Percentiles rank a stretch among this genome's conserved stretches.
These are phyloP conservation scores for Pandemis heparana DNA, from an alignment of 2,888 invertebrate species.

Conservation along the genomic window DNA sequence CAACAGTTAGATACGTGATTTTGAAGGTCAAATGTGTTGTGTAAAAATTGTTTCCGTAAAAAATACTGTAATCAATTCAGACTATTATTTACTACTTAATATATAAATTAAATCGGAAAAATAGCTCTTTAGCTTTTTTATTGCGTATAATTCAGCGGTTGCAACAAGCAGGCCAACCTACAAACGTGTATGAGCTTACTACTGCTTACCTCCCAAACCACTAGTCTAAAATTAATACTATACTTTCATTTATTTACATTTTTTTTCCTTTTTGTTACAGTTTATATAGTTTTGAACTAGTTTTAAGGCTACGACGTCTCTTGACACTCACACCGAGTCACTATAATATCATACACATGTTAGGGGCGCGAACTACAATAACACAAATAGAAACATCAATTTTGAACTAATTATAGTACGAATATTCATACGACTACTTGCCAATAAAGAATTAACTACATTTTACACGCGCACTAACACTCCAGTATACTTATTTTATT, in stretches of 20 bases:
- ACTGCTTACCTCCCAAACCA: slow-evolving; percentile 69
- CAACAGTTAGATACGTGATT: too few species aligned
- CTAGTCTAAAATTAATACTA: slow-evolving; percentile 78
- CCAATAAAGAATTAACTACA: slow-evolving; percentile 59
- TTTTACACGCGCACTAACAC: slow-evolving; percentile 76
- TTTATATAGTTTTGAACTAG: slow-evolving; percentile 84
- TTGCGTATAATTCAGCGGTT: slow-evolving; percentile 42
- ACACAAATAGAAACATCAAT: slow-evolving; percentile 55
- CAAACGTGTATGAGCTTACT: slow-evolving; percentile 61
- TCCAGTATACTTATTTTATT: slow-evolving; percentile 58
- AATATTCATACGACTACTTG: slow-evolving; percentile 50
- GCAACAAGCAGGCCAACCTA: slow-evolving; percentile 56
- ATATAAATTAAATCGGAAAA: background rate
- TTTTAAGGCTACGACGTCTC: slow-evolving; percentile 84
- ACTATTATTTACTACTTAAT: too few species aligned
- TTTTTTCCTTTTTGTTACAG: slow-evolving; percentile 63
- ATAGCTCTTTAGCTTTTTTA: background rate
- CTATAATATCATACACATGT: slow-evolving; percentile 64
- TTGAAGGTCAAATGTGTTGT: too few species aligned
- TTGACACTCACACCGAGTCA: slow-evolving; percentile 75
- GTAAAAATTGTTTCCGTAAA: too few species aligned
- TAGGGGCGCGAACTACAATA: slow-evolving; percentile 65
- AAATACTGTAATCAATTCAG: too few species aligned
- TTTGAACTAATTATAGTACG: slow-evolving; percentile 58
- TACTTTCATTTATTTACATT: slow-evolving; percentile 76